These are phyloP conservation scores for Rhaphigaster nebulosa DNA, from an alignment of 2,888 invertebrate genomes.

Conservation along the genomic window DNA sequence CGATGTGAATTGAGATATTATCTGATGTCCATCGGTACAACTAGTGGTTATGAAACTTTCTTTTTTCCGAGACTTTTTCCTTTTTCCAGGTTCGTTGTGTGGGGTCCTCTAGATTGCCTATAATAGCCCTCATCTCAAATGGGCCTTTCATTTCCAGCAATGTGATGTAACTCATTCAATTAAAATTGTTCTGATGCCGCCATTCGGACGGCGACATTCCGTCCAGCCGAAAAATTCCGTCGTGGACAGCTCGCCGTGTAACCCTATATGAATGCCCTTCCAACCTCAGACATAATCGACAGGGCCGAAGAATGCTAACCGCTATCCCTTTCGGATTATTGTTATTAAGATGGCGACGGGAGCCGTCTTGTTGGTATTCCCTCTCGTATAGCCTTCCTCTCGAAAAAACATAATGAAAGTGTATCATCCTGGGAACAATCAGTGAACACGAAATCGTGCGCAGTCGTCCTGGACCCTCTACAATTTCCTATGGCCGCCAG, in stretches of 20 bases:
- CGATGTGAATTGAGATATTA: neutral
- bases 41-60: constrained; percentile 6
- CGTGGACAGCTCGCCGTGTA: neutral
- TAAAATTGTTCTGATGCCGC: neutral
- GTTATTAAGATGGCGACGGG: constrained; percentile 55
- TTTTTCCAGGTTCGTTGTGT: constrained; percentile 37
- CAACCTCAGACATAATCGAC: constrained; percentile 25
- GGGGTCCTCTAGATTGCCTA: constrained; percentile 20
- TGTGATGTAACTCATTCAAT: constrained; percentile 35
- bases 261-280: neutral
- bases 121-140: constrained; percentile 22
- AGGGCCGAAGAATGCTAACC: constrained; percentile 1
- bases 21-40: neutral
- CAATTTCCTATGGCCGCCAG: constrained; percentile 51
- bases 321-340: constrained; percentile 31
- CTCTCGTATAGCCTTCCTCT: neutral
- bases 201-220: neutral
- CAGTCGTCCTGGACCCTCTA: constrained; percentile 52
- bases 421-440: constrained; percentile 56
- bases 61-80: constrained; percentile 1
- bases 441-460: constrained; percentile 55
- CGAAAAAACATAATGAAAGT: constrained; percentile 57
- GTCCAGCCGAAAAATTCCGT: neutral
- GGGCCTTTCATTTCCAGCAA: constrained; percentile 25
- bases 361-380: constrained; percentile 57